Percentiles rank a stretch among this genome's conserved stretches.
phyloP scores from a whole-genome alignment of 2,113 vertebrate species.

The Pimephales promelas region DNA sequence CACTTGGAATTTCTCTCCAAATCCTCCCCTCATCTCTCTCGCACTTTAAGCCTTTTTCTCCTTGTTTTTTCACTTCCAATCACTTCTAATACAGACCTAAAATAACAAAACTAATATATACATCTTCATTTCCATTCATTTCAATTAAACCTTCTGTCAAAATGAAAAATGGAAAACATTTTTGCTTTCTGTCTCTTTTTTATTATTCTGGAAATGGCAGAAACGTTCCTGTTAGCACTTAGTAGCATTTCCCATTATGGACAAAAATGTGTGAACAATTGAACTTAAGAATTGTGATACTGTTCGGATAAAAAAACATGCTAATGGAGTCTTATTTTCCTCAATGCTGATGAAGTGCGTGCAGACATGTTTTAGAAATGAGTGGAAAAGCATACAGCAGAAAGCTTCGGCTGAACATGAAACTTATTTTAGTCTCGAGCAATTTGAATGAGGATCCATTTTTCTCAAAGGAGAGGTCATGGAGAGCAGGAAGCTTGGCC shows the following conservation, averaged over 20 bases:
- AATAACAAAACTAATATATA: no score
- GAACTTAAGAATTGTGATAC: neutral
- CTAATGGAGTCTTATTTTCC: neutral
- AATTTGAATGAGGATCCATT: slow-evolving; percentile 6
- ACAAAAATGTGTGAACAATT: neutral
- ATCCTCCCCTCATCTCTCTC: neutral
- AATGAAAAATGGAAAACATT: no score
- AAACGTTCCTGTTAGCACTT: neutral
- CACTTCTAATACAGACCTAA: no score
- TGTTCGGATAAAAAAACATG: neutral
- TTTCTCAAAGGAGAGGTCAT: slow-evolving; percentile 28
- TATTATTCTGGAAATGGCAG: neutral
- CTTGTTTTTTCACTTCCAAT: neutral
- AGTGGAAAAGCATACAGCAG: slow-evolving; percentile 8
- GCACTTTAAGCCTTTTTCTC: neutral
- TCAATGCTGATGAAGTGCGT: neutral
- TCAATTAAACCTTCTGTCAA: no score
- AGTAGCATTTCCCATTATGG: neutral
- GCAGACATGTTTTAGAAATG: neutral
- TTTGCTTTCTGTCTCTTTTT: no score
- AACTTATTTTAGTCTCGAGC: slow-evolving; percentile 26
- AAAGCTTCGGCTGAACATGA: neutral
- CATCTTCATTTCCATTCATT: no score
- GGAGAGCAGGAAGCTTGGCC: slow-evolving; percentile 36
- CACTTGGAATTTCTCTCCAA: neutral